Base-by-base conservation (phyloP, 2,888 invertebrate genomes). In the Drosophila neonasuta region DNA sequence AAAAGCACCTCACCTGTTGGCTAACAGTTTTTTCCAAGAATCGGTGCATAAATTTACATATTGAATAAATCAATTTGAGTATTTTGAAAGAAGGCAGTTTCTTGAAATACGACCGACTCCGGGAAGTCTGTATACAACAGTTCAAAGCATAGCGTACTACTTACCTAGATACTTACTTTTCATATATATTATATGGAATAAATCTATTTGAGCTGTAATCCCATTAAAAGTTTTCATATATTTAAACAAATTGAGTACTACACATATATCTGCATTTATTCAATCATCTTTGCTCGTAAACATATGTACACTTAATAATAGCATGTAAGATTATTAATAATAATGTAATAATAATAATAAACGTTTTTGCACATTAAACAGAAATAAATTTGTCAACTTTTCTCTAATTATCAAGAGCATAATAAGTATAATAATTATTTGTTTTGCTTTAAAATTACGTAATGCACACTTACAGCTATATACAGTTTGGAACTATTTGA, bases 401-500 rank as follows among this genome's bases (percentile, higher is more conserved):
- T 74, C 13, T 46, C 68, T 86, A 86, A 68, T 83, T 68, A 57
- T 63, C 74, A 70, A 34, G 34, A 24, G 48, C 49, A 57, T 68
- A 69, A 57, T 79, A 77, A 57, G 67, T 66, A 68, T 81, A 62
- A 60, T 73, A 77, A 68, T 62, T 68, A 20, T 48, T 17, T 48
- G 13, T 42, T 49, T 49, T 71, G 39, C 46, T 61, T 62, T 74
- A 61, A 72, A 77, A 83, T 74, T 69, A 79, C 52, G 36, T 74
- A 81, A 80, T 83, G 80, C 79, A 80, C 82, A 76, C 82, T 82
- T 83, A 82, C 76, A 81, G 72, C 82, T 83, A 85, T 83, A 61
- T 82, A 83, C 83, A 85, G 84, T 81, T 81, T 84, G 77, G 81
- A 81, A 84, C 84, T 84, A 83, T 77, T 54, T 73, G 69, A 79